Evolutionary conservation across 2,113 vertebrate species (phyloP).

Genomic region (Scomber japonicus): DNA sequence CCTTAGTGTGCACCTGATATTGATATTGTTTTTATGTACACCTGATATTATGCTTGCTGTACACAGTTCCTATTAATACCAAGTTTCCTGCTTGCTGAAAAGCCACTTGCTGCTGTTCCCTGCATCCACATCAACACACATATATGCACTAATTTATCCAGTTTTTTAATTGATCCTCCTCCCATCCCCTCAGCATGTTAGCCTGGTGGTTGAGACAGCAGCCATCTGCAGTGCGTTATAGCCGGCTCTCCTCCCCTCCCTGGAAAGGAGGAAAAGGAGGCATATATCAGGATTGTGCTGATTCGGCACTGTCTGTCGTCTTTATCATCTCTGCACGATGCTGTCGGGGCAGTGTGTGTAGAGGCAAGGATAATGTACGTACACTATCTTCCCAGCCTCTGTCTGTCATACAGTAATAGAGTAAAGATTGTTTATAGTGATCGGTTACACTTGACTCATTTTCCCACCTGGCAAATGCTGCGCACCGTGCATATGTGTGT

Average conservation of each 20-base stretch:
- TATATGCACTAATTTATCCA: conserved; percentile 38
- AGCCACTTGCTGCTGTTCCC: neutral
- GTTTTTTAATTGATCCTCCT: conserved; percentile 45
- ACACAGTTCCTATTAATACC: neutral
- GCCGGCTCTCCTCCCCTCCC: conserved; percentile 61
- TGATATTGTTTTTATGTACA: too few relatives aligned
- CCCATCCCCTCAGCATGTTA: conserved; percentile 67
- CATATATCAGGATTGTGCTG: conserved; percentile 84
- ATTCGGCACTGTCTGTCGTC: conserved; percentile 75
- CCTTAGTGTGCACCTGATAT: neutral
- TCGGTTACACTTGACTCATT: conserved; percentile 31
- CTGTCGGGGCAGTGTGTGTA: conserved; percentile 58
- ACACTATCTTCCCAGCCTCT: conserved; percentile 6
- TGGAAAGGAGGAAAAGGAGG: conserved; percentile 56
- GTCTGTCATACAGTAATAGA: neutral
- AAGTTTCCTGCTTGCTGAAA: neutral
- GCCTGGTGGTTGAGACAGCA: conserved; percentile 82
- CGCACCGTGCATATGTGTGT: conserved; percentile 47
- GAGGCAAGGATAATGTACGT: conserved; percentile 33
- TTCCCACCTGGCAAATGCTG: conserved; percentile 31
- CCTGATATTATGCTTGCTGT: conserved; percentile 20
- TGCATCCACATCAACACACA: conserved; percentile 24
- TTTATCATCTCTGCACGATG: conserved; percentile 68
- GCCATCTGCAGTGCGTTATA: conserved; percentile 86
- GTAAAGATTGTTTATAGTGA: conserved; percentile 33